Evolutionary conservation across 2,113 vertebrate species (phyloP).

Genomic region (Eclectus roratus): DNA sequence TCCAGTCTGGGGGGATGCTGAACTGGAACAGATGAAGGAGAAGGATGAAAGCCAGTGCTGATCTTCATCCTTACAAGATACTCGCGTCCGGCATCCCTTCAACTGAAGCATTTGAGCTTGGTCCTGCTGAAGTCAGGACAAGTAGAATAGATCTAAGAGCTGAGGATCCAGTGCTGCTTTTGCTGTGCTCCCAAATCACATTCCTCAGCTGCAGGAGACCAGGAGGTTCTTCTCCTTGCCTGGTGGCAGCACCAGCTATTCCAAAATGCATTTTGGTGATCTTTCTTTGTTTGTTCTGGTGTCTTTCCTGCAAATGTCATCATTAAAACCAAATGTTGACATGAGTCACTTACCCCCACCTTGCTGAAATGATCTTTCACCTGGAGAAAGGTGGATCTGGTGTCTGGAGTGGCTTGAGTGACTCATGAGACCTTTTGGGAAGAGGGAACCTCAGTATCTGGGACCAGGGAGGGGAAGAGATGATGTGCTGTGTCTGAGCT

Average conservation of each 20-base stretch:
- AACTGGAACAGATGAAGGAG: background rate
- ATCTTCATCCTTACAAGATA: background rate
- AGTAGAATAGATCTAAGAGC: background rate
- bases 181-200: background rate
- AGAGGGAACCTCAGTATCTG: background rate
- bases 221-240: background rate
- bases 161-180: background rate
- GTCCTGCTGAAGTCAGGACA: background rate
- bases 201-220: background rate
- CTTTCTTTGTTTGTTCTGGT: background rate
- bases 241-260: background rate
- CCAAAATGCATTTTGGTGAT: background rate
- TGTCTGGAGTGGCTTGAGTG: background rate
- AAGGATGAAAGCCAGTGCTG: background rate
- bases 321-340: background rate
- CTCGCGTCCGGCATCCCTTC: background rate
- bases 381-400: background rate
- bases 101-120: background rate
- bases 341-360: accelerated
- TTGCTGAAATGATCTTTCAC: background rate
- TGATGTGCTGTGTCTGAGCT: background rate
- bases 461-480: background rate
- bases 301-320: background rate
- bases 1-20: background rate
- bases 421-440: background rate